Conservation (phyloP, 2,888 invertebrate genomes). For the Seira ritae region DNA sequence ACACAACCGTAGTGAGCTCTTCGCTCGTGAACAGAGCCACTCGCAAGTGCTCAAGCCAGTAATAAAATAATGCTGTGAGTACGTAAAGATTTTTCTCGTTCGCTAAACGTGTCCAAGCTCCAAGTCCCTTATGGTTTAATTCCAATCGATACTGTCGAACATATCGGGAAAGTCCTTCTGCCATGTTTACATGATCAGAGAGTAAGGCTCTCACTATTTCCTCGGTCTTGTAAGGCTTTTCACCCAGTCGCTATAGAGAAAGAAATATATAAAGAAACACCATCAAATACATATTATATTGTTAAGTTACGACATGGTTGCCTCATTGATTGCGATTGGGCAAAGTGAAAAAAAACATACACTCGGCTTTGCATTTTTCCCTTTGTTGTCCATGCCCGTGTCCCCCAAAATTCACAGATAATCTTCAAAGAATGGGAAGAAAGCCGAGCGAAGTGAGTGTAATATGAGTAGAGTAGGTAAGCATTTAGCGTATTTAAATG, state of each 20-base stretch:
- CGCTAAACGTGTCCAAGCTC: conserved; percentile 82
- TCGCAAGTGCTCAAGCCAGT: conserved; percentile 87
- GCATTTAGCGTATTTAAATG: not conserved
- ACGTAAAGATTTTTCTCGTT: conserved; percentile 82
- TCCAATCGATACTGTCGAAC: conserved; percentile 78
- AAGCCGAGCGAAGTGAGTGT: not conserved
- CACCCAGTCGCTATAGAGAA: conserved; percentile 47
- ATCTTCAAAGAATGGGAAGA: conserved; percentile 4
- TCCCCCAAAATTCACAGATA: not conserved
- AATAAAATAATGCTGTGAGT: conserved; percentile 82
- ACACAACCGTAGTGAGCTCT: conserved; percentile 82
- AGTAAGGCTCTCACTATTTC: conserved; percentile 79
- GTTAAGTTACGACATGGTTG: not conserved
- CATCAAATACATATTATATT: conserved; percentile 15
- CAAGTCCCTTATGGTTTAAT: conserved; percentile 80
- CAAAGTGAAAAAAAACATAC: not conserved
- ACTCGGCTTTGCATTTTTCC: not conserved
- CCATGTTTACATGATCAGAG: conserved; percentile 79
- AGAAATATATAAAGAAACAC: not conserved
- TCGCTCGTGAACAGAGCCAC: conserved; percentile 82
- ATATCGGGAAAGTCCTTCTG: conserved; percentile 76
- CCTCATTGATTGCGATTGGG: conserved; percentile 5
- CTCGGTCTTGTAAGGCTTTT: conserved; percentile 67
- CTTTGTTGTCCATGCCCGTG: not conserved
- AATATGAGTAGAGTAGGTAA: not conserved